These are phyloP conservation scores for Thecophora atra DNA, from an alignment of 2,888 invertebrate genomes.

Conservation along the genomic window DNA sequence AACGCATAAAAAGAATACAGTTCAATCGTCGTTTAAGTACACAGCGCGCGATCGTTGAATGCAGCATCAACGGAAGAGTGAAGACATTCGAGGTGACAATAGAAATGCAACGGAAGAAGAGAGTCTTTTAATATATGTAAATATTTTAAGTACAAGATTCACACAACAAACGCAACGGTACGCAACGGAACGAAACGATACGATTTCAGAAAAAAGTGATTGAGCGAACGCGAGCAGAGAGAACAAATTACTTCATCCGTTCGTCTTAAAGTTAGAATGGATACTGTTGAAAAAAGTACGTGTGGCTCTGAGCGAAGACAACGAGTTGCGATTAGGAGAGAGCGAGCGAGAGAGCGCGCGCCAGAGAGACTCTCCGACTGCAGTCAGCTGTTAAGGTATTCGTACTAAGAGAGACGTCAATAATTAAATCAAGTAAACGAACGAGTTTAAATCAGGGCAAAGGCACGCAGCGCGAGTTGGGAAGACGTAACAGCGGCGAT, in stretches of 20 bases:
- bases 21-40: background rate
- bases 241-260: constrained; percentile 1
- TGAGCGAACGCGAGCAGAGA: background rate
- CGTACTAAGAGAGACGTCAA: background rate
- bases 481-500: background rate
- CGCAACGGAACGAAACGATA: background rate
- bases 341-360: background rate
- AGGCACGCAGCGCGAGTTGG: background rate
- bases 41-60: background rate
- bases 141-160: background rate
- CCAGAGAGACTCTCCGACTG: background rate
- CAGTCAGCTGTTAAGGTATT: background rate
- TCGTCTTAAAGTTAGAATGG: constrained; percentile 11
- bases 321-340: background rate
- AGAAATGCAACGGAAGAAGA: too few species aligned
- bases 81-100: background rate
- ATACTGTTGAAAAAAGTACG: constrained; percentile 1
- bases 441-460: background rate
- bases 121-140: too few species aligned
- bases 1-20: background rate
- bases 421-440: background rate
- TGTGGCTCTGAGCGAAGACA: background rate
- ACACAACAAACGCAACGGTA: too few species aligned
- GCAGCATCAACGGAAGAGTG: background rate
- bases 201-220: background rate